These are phyloP conservation scores for Antitype chi DNA, from an alignment of 2,888 invertebrate genomes.

Conservation along the genomic window DNA sequence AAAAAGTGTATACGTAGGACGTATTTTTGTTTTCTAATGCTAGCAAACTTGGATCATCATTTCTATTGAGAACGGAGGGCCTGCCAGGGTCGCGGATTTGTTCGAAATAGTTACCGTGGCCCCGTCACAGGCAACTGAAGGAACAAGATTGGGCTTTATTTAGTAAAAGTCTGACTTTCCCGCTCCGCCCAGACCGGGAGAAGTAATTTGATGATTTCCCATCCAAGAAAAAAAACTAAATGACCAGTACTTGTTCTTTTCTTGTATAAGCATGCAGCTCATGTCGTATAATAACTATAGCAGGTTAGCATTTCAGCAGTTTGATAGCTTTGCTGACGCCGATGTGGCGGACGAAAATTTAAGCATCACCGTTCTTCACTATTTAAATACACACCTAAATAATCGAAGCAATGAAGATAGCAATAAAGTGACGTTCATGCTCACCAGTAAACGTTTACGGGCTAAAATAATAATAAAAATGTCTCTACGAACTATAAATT, in stretches of 20 bases:
- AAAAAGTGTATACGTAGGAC: neutral
- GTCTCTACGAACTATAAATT: conserved; percentile 51
- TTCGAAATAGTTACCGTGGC: no score
- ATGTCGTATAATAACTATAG: neutral
- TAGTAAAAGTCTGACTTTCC: no score
- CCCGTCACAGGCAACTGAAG: no score
- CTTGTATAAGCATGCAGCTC: neutral
- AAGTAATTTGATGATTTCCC: no score
- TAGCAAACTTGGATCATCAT: neutral
- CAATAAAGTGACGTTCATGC: neutral
- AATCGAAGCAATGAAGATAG: neutral
- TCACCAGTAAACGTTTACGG: conserved; percentile 8
- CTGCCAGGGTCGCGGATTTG: no score
- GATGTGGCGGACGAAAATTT: neutral
- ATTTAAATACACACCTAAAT: neutral
- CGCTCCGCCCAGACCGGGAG: no score
- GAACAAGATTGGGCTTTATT: no score
- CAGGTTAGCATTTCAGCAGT: neutral
- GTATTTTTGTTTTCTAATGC: neutral
- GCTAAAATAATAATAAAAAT: conserved; percentile 38
- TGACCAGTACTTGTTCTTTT: neutral
- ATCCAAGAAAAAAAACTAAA: no score
- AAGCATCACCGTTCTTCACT: no score
- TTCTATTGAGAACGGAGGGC: no score
- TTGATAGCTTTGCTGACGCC: neutral